Evolutionary conservation across 2,888 invertebrate genomes (phyloP), one percentile per base, ranked within the genome.

Genomic region (Lasioglossum pauxillum): DNA sequence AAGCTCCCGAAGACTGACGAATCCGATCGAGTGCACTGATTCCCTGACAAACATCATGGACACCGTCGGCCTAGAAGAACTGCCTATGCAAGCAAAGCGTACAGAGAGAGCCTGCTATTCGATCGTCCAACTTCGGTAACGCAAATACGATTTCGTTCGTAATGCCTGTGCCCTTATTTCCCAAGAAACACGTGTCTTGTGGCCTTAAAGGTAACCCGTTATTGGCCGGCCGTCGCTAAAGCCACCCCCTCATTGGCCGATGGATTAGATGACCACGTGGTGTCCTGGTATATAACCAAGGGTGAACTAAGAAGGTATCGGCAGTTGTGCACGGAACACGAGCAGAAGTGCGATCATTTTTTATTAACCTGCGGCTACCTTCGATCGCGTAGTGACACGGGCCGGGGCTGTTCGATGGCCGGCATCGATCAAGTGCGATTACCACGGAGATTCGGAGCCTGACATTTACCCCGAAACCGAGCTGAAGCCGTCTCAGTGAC

Each of bases 221-320:
- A 94, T 94, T 94, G 94, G 94, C 81, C 83, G 86, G 72, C 86
- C 79, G 53, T 80, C 78, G 82, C 87, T 90, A 90, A 91, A 89
- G 90, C 87, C 72, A 81, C 64, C 75, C 85, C 84, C 85, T 90
- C 82, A 95, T 95, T 95, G 95, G 95, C 89, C 91, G 88, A 84
- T 93, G 93, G 93, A 94, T 94, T 94, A 95, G 89, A 91, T 93
- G 93, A 95, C 95, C 95, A 95, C 94, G 95, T 95, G 95, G 94
- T 93, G 90, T 91, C 91, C 92, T 88, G 92, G 94, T 95, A 95
- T 95, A 95, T 95, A 95, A 95, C 92, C 87, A 91, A 92, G 93
- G 93, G 92, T 93, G 93, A 92, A 92, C 91, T 92, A 93, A 91
- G 90, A 92, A 92, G 92, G 90, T 92, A 93, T 92, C 94, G 92